Evolutionary conservation across 2,888 invertebrate species (phyloP).

Genomic region (Drosophila neoperkinsi): DNA sequence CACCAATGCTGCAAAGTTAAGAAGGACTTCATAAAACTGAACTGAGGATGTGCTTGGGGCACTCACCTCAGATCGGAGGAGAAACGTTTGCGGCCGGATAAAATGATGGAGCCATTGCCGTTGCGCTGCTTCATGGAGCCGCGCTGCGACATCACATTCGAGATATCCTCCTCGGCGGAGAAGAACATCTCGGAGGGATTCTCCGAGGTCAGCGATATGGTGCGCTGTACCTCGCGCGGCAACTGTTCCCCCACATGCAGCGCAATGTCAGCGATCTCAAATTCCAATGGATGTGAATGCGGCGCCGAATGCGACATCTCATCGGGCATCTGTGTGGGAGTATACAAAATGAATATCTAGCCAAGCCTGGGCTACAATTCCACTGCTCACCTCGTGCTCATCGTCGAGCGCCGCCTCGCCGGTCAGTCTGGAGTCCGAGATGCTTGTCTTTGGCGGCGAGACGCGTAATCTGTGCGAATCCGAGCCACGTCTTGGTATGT

Average conservation of each 20-base stretch:
- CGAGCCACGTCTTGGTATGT: slow-evolving; percentile 87
- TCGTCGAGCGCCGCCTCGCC: slow-evolving; percentile 88
- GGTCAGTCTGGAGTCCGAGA: slow-evolving; percentile 93
- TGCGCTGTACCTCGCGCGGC: slow-evolving; percentile 88
- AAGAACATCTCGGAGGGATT: slow-evolving; percentile 97
- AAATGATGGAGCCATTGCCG: slow-evolving; percentile 81
- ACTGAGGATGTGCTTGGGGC: background rate
- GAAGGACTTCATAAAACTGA: background rate
- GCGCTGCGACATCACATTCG: slow-evolving; percentile 83
- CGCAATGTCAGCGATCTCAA: slow-evolving; percentile 84
- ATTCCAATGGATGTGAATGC: slow-evolving; percentile 84
- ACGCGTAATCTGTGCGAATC: slow-evolving; percentile 85
- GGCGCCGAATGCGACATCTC: slow-evolving; percentile 85
- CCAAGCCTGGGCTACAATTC: background rate
- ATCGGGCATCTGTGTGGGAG: slow-evolving; percentile 80
- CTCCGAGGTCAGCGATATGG: slow-evolving; percentile 94
- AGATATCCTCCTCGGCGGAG: slow-evolving; percentile 95
- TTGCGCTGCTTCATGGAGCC: slow-evolving; percentile 84
- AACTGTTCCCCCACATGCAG: slow-evolving; percentile 82
- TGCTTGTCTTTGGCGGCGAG: slow-evolving; percentile 92
- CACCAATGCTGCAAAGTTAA: slow-evolving; percentile 78
- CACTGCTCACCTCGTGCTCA: slow-evolving; percentile 85
- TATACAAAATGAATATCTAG: background rate
- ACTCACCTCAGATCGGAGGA: slow-evolving; percentile 85
- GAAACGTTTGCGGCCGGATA: slow-evolving; percentile 84